phyloP scores from a whole-genome alignment of 2,888 invertebrate species.

The Plebejus melissa region DNA sequence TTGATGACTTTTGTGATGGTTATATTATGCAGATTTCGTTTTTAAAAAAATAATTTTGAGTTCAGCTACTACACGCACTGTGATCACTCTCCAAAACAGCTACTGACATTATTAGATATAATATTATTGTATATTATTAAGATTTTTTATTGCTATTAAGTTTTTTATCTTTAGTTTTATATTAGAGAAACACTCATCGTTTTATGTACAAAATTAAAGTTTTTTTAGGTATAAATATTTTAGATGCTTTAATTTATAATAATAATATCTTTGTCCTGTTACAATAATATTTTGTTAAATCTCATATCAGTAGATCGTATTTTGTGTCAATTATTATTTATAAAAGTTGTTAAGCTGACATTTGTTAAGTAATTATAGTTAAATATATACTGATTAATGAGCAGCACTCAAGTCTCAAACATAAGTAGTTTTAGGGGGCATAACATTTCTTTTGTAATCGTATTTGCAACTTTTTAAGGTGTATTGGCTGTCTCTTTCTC shows the following conservation, averaged over 20 bases:
- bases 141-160: background rate
- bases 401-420: no score
- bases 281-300: background rate
- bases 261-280: background rate
- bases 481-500: no score
- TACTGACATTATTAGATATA: background rate
- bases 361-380: background rate
- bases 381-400: background rate
- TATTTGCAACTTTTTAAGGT: no score
- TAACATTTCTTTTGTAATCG: no score
- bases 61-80: no score
- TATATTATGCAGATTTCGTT: background rate
- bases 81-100: background rate
- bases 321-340: background rate
- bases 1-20: slow-evolving; percentile 1
- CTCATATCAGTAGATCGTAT: background rate
- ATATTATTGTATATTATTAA: background rate
- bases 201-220: background rate
- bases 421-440: no score
- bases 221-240: background rate
- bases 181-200: background rate
- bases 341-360: background rate
- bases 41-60: no score
- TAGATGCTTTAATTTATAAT: background rate
- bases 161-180: background rate